Conservation (phyloP, 2,797 vertebrate genomes). For the Gymnodraco acuticeps region DNA sequence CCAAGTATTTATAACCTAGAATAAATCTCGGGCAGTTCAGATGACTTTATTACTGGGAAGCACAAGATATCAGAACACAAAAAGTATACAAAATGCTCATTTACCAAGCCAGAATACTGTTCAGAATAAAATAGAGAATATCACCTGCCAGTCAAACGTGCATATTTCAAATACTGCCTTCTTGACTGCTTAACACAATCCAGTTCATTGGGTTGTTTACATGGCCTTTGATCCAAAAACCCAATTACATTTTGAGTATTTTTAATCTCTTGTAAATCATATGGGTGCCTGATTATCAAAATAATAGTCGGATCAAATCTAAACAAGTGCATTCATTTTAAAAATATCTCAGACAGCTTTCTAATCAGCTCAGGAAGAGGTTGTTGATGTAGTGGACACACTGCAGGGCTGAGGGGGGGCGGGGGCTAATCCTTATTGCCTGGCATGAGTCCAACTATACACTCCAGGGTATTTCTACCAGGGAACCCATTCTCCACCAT, state of each 20-base stretch:
- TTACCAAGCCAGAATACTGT: constrained; percentile 15
- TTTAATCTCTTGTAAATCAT: constrained; percentile 70
- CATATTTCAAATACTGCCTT: constrained; percentile 61
- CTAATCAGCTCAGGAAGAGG: constrained; percentile 73
- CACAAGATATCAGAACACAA: neutral
- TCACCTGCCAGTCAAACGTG: constrained; percentile 17
- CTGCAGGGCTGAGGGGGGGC: constrained; percentile 51
- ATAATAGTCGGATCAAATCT: constrained; percentile 66
- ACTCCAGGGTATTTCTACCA: constrained; percentile 69
- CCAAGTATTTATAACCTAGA: constrained; percentile 45
- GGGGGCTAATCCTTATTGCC: constrained; percentile 66
- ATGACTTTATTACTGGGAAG: constrained; percentile 38
- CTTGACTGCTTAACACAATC: constrained; percentile 52
- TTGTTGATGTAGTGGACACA: constrained; percentile 69
- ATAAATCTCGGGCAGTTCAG: constrained; percentile 31
- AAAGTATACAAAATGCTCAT: constrained; percentile 24
- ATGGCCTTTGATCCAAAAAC: constrained; percentile 65
- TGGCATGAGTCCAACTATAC: constrained; percentile 73
- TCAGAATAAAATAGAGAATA: constrained; percentile 23
- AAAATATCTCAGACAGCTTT: constrained; percentile 57
- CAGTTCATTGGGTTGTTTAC: constrained; percentile 33
- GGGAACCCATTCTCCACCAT: constrained; percentile 42
- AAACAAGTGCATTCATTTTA: constrained; percentile 76
- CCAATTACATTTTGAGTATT: constrained; percentile 49
- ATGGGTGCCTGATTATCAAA: constrained; percentile 47